Conservation (phyloP, 2,113 vertebrate genomes). For the Ochotona curzoniae region DNA sequence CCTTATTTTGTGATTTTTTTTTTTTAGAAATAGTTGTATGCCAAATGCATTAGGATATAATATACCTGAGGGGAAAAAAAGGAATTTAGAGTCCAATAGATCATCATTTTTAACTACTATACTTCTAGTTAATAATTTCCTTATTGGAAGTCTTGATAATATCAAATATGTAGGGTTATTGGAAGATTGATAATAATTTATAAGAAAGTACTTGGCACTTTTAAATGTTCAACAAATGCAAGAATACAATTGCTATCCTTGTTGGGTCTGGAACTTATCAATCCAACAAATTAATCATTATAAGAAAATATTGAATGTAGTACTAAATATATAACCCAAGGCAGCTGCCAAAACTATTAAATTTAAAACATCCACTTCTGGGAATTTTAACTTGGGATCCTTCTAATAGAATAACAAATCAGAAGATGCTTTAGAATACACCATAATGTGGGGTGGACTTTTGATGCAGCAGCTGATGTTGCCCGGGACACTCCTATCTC, state of each 20-base stretch:
- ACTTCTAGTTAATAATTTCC: background rate
- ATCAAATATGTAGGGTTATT: background rate
- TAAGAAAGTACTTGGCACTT: background rate
- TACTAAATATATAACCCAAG: background rate
- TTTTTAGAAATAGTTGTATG: conserved; percentile 2
- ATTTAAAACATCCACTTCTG: conserved; percentile 10
- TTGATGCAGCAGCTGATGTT: no score
- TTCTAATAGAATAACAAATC: conserved; percentile 2
- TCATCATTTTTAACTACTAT: background rate
- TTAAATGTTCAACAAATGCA: background rate
- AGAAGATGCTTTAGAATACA: conserved; percentile 7
- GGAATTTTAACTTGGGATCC: background rate
- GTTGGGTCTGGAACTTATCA: background rate
- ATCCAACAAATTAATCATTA: conserved; percentile 2
- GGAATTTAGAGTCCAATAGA: background rate
- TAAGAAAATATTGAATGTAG: conserved; percentile 1
- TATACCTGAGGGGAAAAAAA: background rate
- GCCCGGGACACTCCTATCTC: no score
- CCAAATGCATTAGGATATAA: background rate
- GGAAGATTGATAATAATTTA: background rate
- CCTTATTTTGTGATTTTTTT: background rate
- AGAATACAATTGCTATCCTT: background rate
- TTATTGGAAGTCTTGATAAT: background rate
- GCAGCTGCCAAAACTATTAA: background rate
- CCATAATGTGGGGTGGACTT: no score